Base-by-base conservation (phyloP, 1,140 invertebrate genomes). In the Brachionus calyciflorus region DNA sequence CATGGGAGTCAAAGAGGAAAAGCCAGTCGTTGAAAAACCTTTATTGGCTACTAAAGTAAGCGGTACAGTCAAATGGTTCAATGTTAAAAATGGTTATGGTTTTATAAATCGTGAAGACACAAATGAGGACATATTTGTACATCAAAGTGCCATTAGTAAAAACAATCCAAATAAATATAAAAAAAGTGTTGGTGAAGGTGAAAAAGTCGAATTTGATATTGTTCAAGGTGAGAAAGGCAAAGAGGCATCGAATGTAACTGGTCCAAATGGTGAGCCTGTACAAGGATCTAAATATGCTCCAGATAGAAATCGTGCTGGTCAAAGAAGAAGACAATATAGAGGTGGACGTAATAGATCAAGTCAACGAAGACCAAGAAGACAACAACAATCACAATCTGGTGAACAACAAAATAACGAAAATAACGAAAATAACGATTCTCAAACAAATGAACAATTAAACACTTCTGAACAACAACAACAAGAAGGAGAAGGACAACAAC, bases 61-160 rank as follows among this genome's bases (percentile, higher is more conserved):
- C 83, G 93, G 93, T 82, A 92, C 91, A 81, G 93, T 96, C 17
- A 96, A 96, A 87, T 96, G 93, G 93, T 98, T 98, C 88, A 98
- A 97, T 86, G 94, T 98, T 48, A 98, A 98, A 88, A 97, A 94
- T 88, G 96, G 96, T 86, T 99, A 99, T 88, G 96, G 96, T 82
- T 98, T 99, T 86, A 98, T 98, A 86, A 97, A 97, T 88, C 91
- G 86, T 83, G 94, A 95, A 88, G 95, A 98, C 88, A 97, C 93
- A 80, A 97, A 97, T 87, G 95, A 98, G 88, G 96, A 99, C 88
- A 94, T 99, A 78, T 99, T 99, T 88, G 95, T 99, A 78, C 96
- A 99, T 88, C 79, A 87, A 84, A 88, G 95, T 79, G 96, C 96
- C 79, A 98, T 99, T 82, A 88, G 90, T 78, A 96, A 94, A 85